phyloP scores from a whole-genome alignment of 2,888 invertebrate species.

The Charanyca ferruginea region DNA sequence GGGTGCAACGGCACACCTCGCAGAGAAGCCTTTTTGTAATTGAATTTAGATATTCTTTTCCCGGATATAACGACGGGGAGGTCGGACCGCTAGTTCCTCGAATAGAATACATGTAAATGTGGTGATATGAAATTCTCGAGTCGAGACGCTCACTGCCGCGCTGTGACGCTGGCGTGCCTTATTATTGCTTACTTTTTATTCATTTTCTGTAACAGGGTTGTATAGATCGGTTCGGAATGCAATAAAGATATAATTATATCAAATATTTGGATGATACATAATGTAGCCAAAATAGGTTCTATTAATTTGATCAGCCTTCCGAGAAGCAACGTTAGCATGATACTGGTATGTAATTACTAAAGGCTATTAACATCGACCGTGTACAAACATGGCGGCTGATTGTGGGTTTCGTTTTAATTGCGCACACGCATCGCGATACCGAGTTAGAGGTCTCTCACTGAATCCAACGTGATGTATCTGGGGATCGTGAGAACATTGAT shows the following conservation, averaged over 20 bases:
- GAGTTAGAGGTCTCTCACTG: conserved; percentile 85
- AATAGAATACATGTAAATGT: conserved; percentile 82
- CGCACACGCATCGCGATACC: conserved; percentile 89
- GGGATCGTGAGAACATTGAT: conserved; percentile 86
- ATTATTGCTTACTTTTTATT: conserved; percentile 74
- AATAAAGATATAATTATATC: conserved; percentile 65
- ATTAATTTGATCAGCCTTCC: conserved; percentile 90
- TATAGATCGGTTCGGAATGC: conserved; percentile 56
- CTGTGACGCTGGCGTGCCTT: conserved; percentile 74
- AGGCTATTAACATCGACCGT: conserved; percentile 90
- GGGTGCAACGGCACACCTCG: conserved; percentile 89
- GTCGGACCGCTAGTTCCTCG: conserved; percentile 82
- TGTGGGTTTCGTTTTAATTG: conserved; percentile 91
- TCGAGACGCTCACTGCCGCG: conserved; percentile 60
- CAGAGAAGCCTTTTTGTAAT: conserved; percentile 90
- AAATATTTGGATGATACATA: conserved; percentile 68
- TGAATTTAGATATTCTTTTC: conserved; percentile 90
- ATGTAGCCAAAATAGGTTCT: conserved; percentile 85
- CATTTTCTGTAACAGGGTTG: conserved; percentile 60
- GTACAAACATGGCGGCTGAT: conserved; percentile 91
- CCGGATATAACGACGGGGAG: conserved; percentile 86
- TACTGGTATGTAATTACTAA: conserved; percentile 90
- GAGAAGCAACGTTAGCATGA: conserved; percentile 88
- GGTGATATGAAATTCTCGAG: conserved; percentile 84
- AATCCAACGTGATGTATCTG: conserved; percentile 78